phyloP scores from a whole-genome alignment of 2,797 vertebrate species.

The Brachymystax lenok region DNA sequence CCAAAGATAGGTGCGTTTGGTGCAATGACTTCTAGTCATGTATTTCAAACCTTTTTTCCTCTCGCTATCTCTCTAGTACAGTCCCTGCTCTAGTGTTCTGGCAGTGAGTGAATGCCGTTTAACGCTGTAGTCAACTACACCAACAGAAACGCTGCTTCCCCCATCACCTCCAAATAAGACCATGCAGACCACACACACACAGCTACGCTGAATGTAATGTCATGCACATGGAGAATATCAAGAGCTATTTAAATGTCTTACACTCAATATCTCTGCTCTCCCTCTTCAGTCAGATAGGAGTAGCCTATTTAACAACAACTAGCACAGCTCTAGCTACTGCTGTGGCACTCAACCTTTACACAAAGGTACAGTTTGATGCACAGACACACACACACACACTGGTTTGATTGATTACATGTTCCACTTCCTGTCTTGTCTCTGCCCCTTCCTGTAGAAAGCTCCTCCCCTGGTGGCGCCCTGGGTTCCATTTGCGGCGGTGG shows the following conservation, averaged over 20 bases:
- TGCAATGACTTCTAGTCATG: too few relatives aligned
- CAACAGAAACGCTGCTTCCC: constrained; percentile 93
- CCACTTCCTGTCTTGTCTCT: neutral
- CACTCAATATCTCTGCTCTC: neutral
- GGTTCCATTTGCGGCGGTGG: constrained; percentile 96
- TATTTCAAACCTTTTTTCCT: neutral
- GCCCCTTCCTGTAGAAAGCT: constrained; percentile 80
- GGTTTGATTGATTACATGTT: too few relatives aligned
- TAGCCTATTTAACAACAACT: constrained; percentile 92
- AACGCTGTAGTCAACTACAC: constrained; percentile 98
- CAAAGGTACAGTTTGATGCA: constrained; percentile 82
- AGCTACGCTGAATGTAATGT: neutral
- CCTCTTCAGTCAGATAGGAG: constrained; percentile 86
- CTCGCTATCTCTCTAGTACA: constrained; percentile 74
- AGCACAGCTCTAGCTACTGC: constrained; percentile 91
- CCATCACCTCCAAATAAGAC: constrained; percentile 89
- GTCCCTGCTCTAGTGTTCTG: constrained; percentile 96
- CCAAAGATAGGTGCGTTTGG: neutral
- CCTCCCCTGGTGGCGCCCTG: constrained; percentile 92
- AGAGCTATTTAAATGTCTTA: neutral
- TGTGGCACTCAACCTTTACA: constrained; percentile 92
- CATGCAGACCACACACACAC: neutral
- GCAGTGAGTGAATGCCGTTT: constrained; percentile 99
- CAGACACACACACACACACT: neutral
- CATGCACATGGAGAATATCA: neutral